Base-by-base conservation (phyloP, 2,888 invertebrate species). In the Trypoxylon attenuatum region DNA sequence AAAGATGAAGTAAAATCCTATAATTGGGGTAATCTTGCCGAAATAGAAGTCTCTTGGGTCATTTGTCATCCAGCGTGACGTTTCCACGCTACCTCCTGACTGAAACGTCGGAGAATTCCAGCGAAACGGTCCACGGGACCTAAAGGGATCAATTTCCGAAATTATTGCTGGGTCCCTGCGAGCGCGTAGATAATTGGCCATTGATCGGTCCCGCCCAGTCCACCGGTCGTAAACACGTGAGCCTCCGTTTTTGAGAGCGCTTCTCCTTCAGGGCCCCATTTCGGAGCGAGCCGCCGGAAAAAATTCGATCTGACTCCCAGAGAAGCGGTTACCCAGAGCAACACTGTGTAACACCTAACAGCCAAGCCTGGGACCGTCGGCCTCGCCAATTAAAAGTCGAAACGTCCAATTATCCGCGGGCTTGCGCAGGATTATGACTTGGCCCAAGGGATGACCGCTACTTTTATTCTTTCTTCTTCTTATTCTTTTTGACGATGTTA, bases 371-470 rank as follows among this genome's bases (percentile, higher is more conserved):
- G 71, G 60, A 69, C 69, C 78, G 75, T 75, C 79, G 78, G 71
- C 76, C 69, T 74, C 66, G 77, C 83, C 84, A 85, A 85, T 85
- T 85, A 85, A 85, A 83, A 81, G 73, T 80, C 70, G 82, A 78
- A 84, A 81, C 82, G 82, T 78, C 84, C 83, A 84, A 85, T 85
- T 84, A 82, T 80, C 76, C 38, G 43, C 50, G 41, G 52, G 49
- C 27, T 66, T 47, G 63, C 61, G 49, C 38, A 23, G 49, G 68
- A 57, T 63, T 64, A 76, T 45, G 57, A 71, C 73, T 72, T n/a
- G 72, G 68, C 72, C 46, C 49, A 53, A 49, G 47, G 51, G 47
- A 62, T 51, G 16, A 25, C 15, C 8, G 22, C 10, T n/a, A 38
- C 23, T 8, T 18, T 22, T n/a, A n/a, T n/a, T n/a, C n/a, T n/a